Conservation (phyloP, 2,888 invertebrate species). For the Helicoverpa assulta region DNA sequence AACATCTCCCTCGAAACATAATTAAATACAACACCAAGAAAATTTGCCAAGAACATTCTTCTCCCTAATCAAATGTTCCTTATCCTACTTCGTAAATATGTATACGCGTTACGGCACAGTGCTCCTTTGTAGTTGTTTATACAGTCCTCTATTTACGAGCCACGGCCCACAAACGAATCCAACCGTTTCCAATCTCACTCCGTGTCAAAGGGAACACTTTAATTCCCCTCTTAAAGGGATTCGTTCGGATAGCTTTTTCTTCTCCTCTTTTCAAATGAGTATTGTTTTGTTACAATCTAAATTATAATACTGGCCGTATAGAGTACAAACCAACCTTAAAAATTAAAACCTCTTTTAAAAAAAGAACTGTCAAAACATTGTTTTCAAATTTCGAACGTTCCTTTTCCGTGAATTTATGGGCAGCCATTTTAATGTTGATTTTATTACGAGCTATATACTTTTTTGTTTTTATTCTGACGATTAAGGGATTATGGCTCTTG, state of each 20-base stretch:
- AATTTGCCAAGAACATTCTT: constrained; percentile 19
- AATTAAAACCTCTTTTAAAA: neutral
- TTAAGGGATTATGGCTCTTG: constrained; percentile 35
- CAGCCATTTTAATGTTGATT: constrained; percentile 28
- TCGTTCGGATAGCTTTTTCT: constrained; percentile 61
- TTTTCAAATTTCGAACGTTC: constrained; percentile 9
- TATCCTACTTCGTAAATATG: constrained; percentile 25
- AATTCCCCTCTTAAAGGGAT: constrained; percentile 66
- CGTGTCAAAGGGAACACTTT: constrained; percentile 68
- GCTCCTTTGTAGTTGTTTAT: constrained; percentile 47
- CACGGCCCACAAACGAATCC: constrained; percentile 52
- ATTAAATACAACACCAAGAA: neutral
- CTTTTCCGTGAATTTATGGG: constrained; percentile 30
- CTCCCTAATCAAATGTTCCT: constrained; percentile 32
- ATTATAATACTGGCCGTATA: neutral
- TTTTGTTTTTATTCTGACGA: constrained; percentile 26
- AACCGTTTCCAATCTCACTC: constrained; percentile 64
- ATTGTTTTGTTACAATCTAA: constrained; percentile 39
- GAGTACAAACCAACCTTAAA: neutral
- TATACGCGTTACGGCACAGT: constrained; percentile 27
- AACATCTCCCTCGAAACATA: neutral
- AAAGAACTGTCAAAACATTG: neutral
- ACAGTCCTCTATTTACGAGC: constrained; percentile 44
- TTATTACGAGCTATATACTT: constrained; percentile 37
- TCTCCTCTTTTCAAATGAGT: constrained; percentile 60